Percentiles rank a stretch among this genome's conserved stretches.
Evolutionary conservation across 2,113 vertebrate genomes (phyloP).

Genomic region (Archilochus colubris): DNA sequence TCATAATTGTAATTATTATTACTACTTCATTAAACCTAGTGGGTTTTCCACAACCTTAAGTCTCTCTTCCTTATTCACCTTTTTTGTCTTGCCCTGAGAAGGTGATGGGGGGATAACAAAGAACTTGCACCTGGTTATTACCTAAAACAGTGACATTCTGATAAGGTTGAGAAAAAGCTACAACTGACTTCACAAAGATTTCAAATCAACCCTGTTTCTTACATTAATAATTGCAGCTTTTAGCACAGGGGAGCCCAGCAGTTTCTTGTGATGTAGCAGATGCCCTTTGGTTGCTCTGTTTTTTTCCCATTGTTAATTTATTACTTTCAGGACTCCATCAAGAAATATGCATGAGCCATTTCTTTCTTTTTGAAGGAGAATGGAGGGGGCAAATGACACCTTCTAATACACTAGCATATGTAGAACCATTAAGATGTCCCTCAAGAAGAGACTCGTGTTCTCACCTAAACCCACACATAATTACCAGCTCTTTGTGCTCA

Average conservation of each 20-base stretch:
- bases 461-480: not conserved
- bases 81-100: too few species aligned
- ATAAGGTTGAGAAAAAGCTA: not conserved
- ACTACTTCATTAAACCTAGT: too few species aligned
- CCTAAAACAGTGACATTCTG: not conserved
- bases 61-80: too few species aligned
- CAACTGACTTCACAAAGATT: not conserved
- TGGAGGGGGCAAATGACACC: rapidly evolving
- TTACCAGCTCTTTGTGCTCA: not conserved
- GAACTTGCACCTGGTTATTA: too few species aligned
- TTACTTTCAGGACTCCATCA: not conserved
- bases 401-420: not conserved
- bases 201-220: not conserved
- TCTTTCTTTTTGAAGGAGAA: not conserved
- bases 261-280: not conserved
- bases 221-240: not conserved
- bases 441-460: not conserved
- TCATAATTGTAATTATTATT: too few species aligned
- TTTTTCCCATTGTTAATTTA: not conserved
- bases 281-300: not conserved
- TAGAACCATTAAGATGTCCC: not conserved
- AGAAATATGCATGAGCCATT: not conserved
- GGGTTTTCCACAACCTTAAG: too few species aligned
- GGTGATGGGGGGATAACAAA: too few species aligned
- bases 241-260: not conserved